A percentile compares a stretch with the other conserved stretches of the same genome.
Conservation (phyloP, 2,888 invertebrate species). For the Drosophila suboccidentalis region DNA sequence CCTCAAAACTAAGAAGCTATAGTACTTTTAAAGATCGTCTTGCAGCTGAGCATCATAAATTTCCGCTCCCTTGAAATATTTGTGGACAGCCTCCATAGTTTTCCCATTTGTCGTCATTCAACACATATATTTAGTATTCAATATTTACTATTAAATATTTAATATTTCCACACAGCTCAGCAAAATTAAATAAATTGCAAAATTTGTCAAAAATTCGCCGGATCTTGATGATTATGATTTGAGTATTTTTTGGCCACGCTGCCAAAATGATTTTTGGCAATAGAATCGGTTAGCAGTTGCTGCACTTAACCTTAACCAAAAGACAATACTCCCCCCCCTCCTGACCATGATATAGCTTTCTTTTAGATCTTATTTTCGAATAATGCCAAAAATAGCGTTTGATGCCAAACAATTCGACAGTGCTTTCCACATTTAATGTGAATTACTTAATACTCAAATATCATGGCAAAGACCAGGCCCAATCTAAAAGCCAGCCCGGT, state of each 20-base stretch:
- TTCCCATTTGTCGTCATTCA: constrained; percentile 26
- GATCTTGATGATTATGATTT: constrained; percentile 7
- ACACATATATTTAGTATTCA: constrained; percentile 11
- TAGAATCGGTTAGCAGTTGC: constrained; percentile 20
- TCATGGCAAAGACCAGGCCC: constrained; percentile 1
- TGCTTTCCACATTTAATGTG: constrained; percentile 45
- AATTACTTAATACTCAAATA: constrained; percentile 58
- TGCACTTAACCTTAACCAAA: constrained; percentile 76
- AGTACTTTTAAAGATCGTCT: neutral
- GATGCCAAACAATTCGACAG: constrained; percentile 49
- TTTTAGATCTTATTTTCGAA: constrained; percentile 24
- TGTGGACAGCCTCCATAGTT: constrained; percentile 42
- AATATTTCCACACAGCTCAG: constrained; percentile 22
- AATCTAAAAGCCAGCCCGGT: neutral
- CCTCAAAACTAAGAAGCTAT: neutral
- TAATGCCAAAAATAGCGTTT: constrained; percentile 55
- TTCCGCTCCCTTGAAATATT: neutral
- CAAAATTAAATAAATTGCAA: constrained; percentile 55
- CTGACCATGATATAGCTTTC: neutral
- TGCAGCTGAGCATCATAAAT: neutral
- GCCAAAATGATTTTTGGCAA: constrained; percentile 67
- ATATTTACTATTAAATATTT: constrained; percentile 12
- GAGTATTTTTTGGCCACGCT: constrained; percentile 58
- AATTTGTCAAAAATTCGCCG: constrained; percentile 64
- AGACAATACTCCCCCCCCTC: constrained; percentile 1